Conservation (phyloP, 1,140 invertebrate genomes). For the Theocolax elegans region DNA sequence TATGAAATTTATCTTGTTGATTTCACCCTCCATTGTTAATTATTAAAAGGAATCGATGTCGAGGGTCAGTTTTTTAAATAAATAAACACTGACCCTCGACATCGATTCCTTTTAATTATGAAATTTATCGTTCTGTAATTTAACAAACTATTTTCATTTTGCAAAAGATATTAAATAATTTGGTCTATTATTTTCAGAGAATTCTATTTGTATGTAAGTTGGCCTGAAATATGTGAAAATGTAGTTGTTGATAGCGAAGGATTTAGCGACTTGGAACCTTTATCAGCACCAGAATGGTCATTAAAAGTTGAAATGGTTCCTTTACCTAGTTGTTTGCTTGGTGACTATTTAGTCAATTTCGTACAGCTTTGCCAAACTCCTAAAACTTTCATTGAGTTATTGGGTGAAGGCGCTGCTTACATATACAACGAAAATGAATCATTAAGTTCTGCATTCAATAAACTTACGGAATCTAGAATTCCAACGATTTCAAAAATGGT, state of each 20-base stretch:
- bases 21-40: too few species aligned
- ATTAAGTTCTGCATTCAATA: constrained; percentile 65
- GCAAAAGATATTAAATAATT: neutral
- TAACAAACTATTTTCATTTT: constrained; percentile 10
- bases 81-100: too few species aligned
- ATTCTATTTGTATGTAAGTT: constrained; percentile 85
- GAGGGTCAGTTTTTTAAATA: constrained; percentile 41
- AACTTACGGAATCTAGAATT: constrained; percentile 71
- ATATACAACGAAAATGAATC: constrained; percentile 53
- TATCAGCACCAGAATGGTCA: constrained; percentile 85
- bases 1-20: too few species aligned
- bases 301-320: constrained; percentile 72
- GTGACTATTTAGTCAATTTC: constrained; percentile 73
- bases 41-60: too few species aligned
- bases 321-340: constrained; percentile 74
- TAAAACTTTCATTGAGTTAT: constrained; percentile 68
- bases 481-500: constrained; percentile 69
- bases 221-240: constrained; percentile 87
- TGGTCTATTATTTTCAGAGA: constrained; percentile 69
- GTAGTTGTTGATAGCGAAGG: constrained; percentile 88
- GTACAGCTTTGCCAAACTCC: constrained; percentile 65
- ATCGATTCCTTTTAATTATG: neutral
- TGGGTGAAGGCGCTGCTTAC: constrained; percentile 68
- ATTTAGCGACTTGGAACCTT: constrained; percentile 89
- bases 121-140: neutral